Evolutionary conservation across 1,140 invertebrate species (phyloP).

Genomic region (Drosophila hydei): DNA sequence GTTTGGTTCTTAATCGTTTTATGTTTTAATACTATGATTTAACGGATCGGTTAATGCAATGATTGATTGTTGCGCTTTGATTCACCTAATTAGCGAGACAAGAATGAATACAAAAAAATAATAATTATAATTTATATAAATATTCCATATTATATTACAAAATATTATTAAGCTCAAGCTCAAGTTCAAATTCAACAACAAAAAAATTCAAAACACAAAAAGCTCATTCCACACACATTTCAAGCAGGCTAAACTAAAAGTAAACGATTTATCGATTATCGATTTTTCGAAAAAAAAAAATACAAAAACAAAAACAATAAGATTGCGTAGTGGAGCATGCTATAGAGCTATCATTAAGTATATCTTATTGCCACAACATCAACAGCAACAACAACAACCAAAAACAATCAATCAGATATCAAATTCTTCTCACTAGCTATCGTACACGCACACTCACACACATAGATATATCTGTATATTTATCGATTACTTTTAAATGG

Average conservation of each 20-base stretch:
- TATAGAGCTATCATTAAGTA: slow-evolving; percentile 38
- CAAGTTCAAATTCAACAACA: background rate
- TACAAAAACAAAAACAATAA: slow-evolving; percentile 12
- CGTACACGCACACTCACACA: slow-evolving; percentile 9
- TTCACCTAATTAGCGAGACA: slow-evolving; percentile 74
- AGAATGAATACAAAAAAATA: slow-evolving; percentile 52
- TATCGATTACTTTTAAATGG: slow-evolving; percentile 17
- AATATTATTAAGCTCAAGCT: slow-evolving; percentile 11
- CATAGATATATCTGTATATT: background rate
- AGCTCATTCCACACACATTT: slow-evolving; percentile 9
- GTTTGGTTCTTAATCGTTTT: background rate
- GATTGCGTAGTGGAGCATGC: slow-evolving; percentile 51
- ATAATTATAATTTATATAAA: slow-evolving; percentile 5
- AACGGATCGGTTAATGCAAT: slow-evolving; percentile 44
- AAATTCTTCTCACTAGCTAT: slow-evolving; percentile 27
- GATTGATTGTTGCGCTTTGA: slow-evolving; percentile 81
- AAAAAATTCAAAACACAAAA: background rate
- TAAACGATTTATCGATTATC: slow-evolving; percentile 7
- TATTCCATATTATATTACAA: slow-evolving; percentile 14
- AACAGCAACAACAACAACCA: slow-evolving; percentile 7
- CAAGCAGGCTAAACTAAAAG: slow-evolving; percentile 10
- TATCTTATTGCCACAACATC: slow-evolving; percentile 25
- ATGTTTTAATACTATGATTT: slow-evolving; percentile 21
- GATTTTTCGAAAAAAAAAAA: too few relatives aligned
- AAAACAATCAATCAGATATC: slow-evolving; percentile 13